Evolutionary conservation across 2,797 vertebrate genomes (phyloP), one percentile per base, ranked within the genome.

Genomic region (Pseudocheirus occidentalis): DNA sequence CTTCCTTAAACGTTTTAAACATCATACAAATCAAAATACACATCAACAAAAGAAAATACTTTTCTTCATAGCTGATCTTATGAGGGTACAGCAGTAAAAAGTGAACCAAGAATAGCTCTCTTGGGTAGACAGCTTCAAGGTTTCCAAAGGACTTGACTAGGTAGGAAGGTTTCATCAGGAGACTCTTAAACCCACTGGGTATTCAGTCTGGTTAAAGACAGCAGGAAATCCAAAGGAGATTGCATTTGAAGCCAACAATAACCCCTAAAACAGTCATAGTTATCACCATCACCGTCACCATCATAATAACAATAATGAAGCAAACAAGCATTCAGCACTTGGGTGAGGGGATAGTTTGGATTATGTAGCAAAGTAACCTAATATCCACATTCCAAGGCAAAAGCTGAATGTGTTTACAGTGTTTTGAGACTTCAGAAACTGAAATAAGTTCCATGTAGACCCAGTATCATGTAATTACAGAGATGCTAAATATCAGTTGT

Each of bases 391-490:
- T 96, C 93, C 91, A 94, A 90, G 93, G 31, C 52, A 93, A 56
- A 92, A 94, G 95, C 94, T 96, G 93, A 96, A 96, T 94, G 95
- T 95, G 93, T 94, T 96, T 97, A 89, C 95, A 93, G 89, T 95
- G 91, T 97, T 95, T 96, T 40, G 93, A 96, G 95, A 96, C 94
- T 97, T 92, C 87, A 93, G 94, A 95, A 95, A 97, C 73, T 94
- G 73, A 97, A 97, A 97, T 96, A 91, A 97, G 94, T 93, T 97
- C 89, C 94, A n/a, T 92, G 93, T 92, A 92, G 94, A 95, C 90
- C 90, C 94, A 97, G 95, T 92, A 96, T 95, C 92, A 92, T 97
- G 94, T 97, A 97, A 98, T 97, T 97, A 97, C 97, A 97, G 89
- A 96, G 58, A 95, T 93, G 59, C 91, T 96, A 96, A 97, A 96